Base-by-base conservation (phyloP, 2,888 invertebrate genomes). In the Hydriomena furcata region DNA sequence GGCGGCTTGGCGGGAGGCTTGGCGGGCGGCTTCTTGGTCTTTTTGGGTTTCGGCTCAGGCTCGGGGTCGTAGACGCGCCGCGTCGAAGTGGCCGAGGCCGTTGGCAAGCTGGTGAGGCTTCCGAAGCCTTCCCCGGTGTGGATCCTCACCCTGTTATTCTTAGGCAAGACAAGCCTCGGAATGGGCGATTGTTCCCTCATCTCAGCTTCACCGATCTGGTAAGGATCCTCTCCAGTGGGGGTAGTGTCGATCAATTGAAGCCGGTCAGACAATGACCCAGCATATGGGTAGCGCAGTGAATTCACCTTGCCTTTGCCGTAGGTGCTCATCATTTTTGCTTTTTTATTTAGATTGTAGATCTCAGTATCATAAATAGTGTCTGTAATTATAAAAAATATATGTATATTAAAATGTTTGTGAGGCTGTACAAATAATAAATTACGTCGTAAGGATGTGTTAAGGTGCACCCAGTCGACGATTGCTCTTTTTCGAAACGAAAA, bases 161-260 rank as follows among this genome's bases (percentile, higher is more conserved):
- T 89, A 51, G 84, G 85, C 8, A 89, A 63, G 82, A 87, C 85
- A 2, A 89, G 66, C 54, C 86, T 86, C 1, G 88, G 88, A n/a
- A 89, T 89, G 0, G 89, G 89, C 0, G 89, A 88, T 45, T 89
- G 88, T 42, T 88, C 89, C 23, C 87, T 68, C 80, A 89, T 80
- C 31, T 89, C 89, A 0, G 88, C 88, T 51, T 89, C 89, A 1
- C 89, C 87, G 1, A 88, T 60, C 58, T 87, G 87, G 55, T 89
- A 89, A 0, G 89, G 89, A 37, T 89, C 89, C 52, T 85, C 86
- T 0, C 89, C 89, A 0, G 85, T 85, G 0, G 88, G 88, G 1
- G 87, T 88, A 0, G 88, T 84, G 37, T 89, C 89, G 7, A 89
- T 88, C 4, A 89, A 63, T 52, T 78, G 79, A 4, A 89, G 67